Evolutionary conservation across 2,888 invertebrate species (phyloP), one percentile per base, ranked within the genome.

Genomic region (Dasysyrphus albostriatus): DNA sequence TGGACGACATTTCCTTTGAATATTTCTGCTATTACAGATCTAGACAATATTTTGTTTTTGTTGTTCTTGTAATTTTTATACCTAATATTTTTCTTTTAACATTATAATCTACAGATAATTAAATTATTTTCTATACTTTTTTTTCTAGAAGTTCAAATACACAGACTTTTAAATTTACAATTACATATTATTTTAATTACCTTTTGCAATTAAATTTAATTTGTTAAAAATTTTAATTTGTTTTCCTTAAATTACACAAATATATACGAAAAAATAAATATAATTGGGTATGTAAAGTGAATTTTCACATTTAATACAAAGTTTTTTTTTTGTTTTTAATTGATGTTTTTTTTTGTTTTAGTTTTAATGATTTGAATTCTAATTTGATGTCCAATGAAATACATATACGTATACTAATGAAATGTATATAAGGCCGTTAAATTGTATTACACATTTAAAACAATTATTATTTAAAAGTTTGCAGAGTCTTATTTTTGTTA

Each of bases 401-500:
- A 54, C 54, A 54, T 54, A 24, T 39, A 80, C 75, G 77, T 85
- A 78, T 82, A 82, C 82, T 76, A 77, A 74, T 85, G 82, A 77
- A 85, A 85, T 87, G 87, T 87, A 87, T 87, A 83, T 87, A 87
- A 87, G 87, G 87, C 87, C 83, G 78, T 83, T 83, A 78, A 83
- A 87, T 83, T 78, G 74, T 83, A 87, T 87, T 87, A 78, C 69
- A 78, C 77, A 82, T 82, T 78, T 39, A 54, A 54, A 29, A 51
- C 24, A 74, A 82, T 82, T 65, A 74, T n/a, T 70, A 32, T 47
- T 72, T 59, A 58, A 54, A 14, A 61, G 59, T 39, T 58, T 49
- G 19, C 37, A 42, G 42, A 79, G 65, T 59, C 51, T 67, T 67
- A 34, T 67, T 29, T 34, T 29, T 34, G 39, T 67, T 74, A 9